Conservation (phyloP, 1,140 invertebrate species). For the Atta cephalotes region DNA sequence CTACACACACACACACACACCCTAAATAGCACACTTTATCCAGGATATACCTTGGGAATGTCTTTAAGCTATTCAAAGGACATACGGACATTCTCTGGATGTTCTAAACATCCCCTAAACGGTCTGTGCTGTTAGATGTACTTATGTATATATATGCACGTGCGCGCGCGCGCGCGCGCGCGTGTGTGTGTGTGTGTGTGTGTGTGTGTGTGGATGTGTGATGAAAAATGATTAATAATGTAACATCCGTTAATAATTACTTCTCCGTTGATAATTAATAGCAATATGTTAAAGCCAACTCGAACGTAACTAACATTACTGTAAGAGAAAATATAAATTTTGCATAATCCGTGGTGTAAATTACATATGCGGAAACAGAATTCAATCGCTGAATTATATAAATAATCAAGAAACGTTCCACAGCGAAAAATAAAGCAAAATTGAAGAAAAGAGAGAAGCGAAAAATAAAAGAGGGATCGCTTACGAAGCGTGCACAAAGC, state of each 20-base stretch:
- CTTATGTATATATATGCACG: too few species aligned
- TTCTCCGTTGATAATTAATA: background rate
- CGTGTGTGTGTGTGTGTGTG: too few species aligned
- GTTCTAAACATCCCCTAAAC: too few species aligned
- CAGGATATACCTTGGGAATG: too few species aligned
- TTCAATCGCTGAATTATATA: background rate
- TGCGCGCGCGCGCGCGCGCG: too few species aligned
- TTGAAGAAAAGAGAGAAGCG: background rate
- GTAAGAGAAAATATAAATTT: conserved; percentile 24
- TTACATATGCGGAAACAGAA: background rate
- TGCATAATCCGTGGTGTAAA: background rate
- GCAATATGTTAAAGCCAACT: background rate
- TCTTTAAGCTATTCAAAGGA: too few species aligned
- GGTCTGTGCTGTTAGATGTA: too few species aligned
- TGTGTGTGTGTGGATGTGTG: background rate
- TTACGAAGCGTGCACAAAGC: background rate
- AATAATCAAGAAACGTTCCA: conserved; percentile 7
- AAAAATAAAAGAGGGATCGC: background rate
- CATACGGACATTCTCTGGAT: too few species aligned
- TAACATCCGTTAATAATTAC: background rate
- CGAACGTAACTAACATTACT: background rate
- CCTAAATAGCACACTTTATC: too few species aligned
- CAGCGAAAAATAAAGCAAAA: background rate
- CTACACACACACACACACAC: too few species aligned
- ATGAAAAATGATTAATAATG: background rate